Evolutionary conservation across 1,140 invertebrate species (phyloP).

Genomic region (Drosophila chauvacae): DNA sequence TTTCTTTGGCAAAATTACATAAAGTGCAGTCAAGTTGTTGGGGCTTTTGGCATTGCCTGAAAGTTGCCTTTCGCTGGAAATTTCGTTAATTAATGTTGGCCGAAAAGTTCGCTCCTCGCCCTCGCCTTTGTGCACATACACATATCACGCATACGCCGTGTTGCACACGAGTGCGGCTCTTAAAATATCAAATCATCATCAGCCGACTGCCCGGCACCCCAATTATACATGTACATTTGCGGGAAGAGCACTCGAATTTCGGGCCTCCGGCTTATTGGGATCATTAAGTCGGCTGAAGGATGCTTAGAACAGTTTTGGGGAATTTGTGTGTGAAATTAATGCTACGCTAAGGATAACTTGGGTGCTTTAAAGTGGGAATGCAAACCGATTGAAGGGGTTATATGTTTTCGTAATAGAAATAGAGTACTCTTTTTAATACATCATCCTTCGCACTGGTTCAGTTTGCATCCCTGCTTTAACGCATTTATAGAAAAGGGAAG

Average conservation of each 20-base stretch:
- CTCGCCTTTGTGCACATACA: slow-evolving; percentile 17
- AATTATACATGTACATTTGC: slow-evolving; percentile 48
- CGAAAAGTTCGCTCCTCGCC: slow-evolving; percentile 27
- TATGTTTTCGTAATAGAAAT: neutral
- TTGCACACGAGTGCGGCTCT: slow-evolving; percentile 43
- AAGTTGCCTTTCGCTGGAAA: slow-evolving; percentile 42
- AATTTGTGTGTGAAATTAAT: slow-evolving; percentile 37
- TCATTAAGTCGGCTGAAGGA: slow-evolving; percentile 34
- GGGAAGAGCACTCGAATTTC: slow-evolving; percentile 32
- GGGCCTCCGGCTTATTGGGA: slow-evolving; percentile 21
- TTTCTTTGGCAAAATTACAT: slow-evolving; percentile 62
- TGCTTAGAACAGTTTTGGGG: slow-evolving; percentile 20
- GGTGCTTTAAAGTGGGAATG: slow-evolving; percentile 22
- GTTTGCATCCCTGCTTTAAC: neutral
- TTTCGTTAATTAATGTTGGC: slow-evolving; percentile 74
- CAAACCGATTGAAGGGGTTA: neutral
- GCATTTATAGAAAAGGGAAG: slow-evolving; percentile 5
- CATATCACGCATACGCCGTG: slow-evolving; percentile 61
- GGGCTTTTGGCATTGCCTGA: slow-evolving; percentile 47
- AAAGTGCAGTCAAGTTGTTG: slow-evolving; percentile 67
- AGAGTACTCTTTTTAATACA: neutral
- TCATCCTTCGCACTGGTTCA: neutral
- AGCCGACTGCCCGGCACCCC: slow-evolving; percentile 10
- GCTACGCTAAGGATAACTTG: slow-evolving; percentile 34
- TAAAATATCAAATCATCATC: slow-evolving; percentile 60